A percentile compares a stretch with the other conserved stretches of the same genome.
Evolutionary conservation across 2,113 vertebrate species (phyloP).

Genomic region (Epinephelus moara): DNA sequence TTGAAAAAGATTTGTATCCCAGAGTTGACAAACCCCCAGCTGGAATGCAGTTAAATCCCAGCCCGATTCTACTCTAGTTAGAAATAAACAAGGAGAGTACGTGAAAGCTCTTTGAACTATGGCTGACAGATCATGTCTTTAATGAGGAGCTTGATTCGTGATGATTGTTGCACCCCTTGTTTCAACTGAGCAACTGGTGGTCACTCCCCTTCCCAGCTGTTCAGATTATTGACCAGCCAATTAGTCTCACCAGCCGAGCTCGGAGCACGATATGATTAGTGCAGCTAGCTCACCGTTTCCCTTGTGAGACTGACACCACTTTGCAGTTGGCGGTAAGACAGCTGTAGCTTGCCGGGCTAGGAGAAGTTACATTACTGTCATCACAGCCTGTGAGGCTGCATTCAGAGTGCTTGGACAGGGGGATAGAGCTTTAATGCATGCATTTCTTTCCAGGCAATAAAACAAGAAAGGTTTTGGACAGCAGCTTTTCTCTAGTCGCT

Average conservation of each 20-base stretch:
- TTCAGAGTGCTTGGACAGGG: slow-evolving; percentile 19
- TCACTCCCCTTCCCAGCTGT: slow-evolving; percentile 49
- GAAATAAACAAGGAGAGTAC: slow-evolving; percentile 7
- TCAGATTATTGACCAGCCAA: slow-evolving; percentile 63
- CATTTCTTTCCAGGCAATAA: slow-evolving; percentile 35
- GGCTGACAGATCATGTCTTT: slow-evolving; percentile 43
- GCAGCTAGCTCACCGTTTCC: slow-evolving; percentile 50
- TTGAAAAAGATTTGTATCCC: not conserved
- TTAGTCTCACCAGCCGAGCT: slow-evolving; percentile 59
- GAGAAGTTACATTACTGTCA: slow-evolving; percentile 36
- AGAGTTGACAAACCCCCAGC: not conserved
- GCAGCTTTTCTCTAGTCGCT: slow-evolving; percentile 34
- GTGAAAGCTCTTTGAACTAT: slow-evolving; percentile 12
- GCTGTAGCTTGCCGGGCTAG: slow-evolving; percentile 19
- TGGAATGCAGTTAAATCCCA: not conserved
- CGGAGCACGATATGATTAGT: slow-evolving; percentile 46
- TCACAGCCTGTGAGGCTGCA: slow-evolving; percentile 6
- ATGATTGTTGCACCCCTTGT: slow-evolving; percentile 40
- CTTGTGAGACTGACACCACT: slow-evolving; percentile 42
- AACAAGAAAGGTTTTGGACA: slow-evolving; percentile 25
- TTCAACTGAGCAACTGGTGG: slow-evolving; percentile 53
- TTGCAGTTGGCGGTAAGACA: slow-evolving; percentile 44
- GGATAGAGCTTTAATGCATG: slow-evolving; percentile 34
- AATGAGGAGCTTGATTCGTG: slow-evolving; percentile 63
- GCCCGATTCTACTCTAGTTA: not conserved